These are phyloP conservation scores for Gobio occitaniae DNA, from an alignment of 2,797 vertebrate genomes.

Conservation along the genomic window DNA sequence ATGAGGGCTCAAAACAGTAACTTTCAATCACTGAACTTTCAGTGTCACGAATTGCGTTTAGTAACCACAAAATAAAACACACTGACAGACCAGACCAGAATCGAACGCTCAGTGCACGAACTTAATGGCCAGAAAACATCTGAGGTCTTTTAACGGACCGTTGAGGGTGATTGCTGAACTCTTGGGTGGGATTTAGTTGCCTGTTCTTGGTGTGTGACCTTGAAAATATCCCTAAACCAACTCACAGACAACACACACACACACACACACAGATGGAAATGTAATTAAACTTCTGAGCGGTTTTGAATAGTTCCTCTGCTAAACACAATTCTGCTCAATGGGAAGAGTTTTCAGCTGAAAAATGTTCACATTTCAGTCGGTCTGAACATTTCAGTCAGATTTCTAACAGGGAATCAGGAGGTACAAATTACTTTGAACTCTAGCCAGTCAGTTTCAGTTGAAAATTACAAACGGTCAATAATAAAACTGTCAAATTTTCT, in stretches of 20 bases:
- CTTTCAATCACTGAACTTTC: background rate
- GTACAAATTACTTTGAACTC: constrained; percentile 24
- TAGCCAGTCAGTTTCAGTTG: constrained; percentile 2
- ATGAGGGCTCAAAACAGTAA: background rate
- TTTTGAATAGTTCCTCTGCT: constrained; percentile 61
- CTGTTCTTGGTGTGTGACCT: constrained; percentile 41
- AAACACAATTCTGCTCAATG: constrained; percentile 46
- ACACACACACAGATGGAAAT: constrained; percentile 58
- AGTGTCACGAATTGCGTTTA: constrained; percentile 7
- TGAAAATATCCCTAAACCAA: constrained; percentile 49
- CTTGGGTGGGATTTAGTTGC: constrained; percentile 49
- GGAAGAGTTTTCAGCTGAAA: constrained; percentile 33
- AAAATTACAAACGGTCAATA: constrained; percentile 27
- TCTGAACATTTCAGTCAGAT: constrained; percentile 4
- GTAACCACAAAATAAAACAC: constrained; percentile 4
- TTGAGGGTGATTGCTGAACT: constrained; percentile 44
- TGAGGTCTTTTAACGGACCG: constrained; percentile 51
- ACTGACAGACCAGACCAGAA: constrained; percentile 31
- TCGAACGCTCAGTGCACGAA: background rate
- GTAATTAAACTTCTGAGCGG: constrained; percentile 73
- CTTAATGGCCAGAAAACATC: constrained; percentile 31
- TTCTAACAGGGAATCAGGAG: constrained; percentile 22
- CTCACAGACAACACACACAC: constrained; percentile 8
- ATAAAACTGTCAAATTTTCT: constrained; percentile 16
- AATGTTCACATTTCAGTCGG: constrained; percentile 23